These are phyloP conservation scores for Papilio protenor DNA, from an alignment of 2,888 invertebrate genomes.

Conservation along the genomic window DNA sequence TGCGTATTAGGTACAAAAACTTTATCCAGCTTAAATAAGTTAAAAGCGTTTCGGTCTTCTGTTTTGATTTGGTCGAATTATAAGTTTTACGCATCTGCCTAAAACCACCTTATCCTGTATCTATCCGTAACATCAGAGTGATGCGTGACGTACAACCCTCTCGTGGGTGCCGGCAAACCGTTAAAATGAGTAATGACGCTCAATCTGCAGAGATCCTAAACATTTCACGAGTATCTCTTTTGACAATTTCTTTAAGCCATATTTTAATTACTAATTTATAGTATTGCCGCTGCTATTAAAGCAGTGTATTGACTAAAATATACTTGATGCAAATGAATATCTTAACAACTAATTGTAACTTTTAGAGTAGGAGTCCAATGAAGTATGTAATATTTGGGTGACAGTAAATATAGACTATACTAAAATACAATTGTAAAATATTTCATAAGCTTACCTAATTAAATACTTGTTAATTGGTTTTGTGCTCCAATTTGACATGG, in stretches of 20 bases:
- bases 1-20: neutral
- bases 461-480: neutral
- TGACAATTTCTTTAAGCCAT: neutral
- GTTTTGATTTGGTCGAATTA: slow-evolving; percentile 83
- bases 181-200: slow-evolving; percentile 80
- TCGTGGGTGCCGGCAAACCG: slow-evolving; percentile 75
- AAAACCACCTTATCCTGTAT: slow-evolving; percentile 65
- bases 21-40: slow-evolving; percentile 17
- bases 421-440: neutral
- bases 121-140: slow-evolving; percentile 71
- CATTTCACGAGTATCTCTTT: slow-evolving; percentile 7
- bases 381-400: neutral
- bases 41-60: slow-evolving; percentile 55
- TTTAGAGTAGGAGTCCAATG: too few species aligned
- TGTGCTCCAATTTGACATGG: neutral
- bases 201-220: slow-evolving; percentile 38
- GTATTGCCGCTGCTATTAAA: too few species aligned
- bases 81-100: slow-evolving; percentile 74
- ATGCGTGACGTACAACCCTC: slow-evolving; percentile 77
- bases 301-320: too few species aligned
- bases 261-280: neutral
- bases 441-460: neutral
- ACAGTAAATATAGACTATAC: neutral
- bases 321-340: too few species aligned
- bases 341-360: too few species aligned